phyloP scores from a whole-genome alignment of 2,888 invertebrate species.

The Lasiommata megera region DNA sequence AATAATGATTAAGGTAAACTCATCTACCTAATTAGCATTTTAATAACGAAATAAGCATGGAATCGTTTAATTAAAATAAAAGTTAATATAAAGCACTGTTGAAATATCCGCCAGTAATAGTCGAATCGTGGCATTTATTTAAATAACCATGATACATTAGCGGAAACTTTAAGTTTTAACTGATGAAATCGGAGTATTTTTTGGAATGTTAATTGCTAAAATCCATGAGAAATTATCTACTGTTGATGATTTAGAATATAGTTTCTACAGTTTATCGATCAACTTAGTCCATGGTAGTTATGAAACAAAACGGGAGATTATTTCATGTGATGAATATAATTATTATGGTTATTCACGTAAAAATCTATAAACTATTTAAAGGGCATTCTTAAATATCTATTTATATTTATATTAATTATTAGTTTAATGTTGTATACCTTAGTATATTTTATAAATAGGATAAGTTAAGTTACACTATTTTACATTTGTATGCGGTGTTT shows the following conservation, averaged over 20 bases:
- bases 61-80: slow-evolving; percentile 18
- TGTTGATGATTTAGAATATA: too few species aligned
- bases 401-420: too few species aligned
- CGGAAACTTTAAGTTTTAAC: slow-evolving; percentile 1
- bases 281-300: too few species aligned
- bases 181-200: slow-evolving; percentile 19
- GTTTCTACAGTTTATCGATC: neutral
- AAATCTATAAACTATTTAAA: too few species aligned
- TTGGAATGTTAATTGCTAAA: neutral
- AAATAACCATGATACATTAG: neutral
- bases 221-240: slow-evolving; percentile 1
- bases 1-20: neutral
- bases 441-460: too few species aligned
- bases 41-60: slow-evolving; percentile 9
- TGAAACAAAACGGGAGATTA: too few species aligned
- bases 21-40: neutral
- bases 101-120: slow-evolving; percentile 17
- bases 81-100: neutral
- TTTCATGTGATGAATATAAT: too few species aligned
- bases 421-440: too few species aligned
- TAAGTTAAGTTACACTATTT: too few species aligned
- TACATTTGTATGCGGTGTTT: too few species aligned
- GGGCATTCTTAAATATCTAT: too few species aligned
- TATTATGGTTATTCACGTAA: too few species aligned
- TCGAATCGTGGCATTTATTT: slow-evolving; percentile 7